Conservation (phyloP, 2,797 vertebrate species). For the Sebastes hubbsi region DNA sequence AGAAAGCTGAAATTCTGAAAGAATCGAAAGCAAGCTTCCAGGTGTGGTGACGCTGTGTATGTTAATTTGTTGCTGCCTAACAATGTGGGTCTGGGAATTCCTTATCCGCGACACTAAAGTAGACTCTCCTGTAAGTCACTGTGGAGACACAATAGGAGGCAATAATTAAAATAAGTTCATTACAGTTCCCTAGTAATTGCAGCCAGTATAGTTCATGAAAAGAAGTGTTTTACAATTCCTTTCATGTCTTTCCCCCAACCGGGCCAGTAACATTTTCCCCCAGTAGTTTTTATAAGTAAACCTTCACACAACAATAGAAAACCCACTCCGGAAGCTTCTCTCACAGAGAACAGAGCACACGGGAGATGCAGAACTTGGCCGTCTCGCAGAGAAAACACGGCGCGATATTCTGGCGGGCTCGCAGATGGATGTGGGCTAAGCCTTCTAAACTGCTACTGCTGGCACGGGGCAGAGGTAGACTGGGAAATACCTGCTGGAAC, state of each 20-base stretch:
- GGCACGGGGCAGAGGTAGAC: slow-evolving; percentile 37
- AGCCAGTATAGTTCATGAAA: slow-evolving; percentile 7
- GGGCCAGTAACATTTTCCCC: slow-evolving; percentile 15
- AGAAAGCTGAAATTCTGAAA: not conserved
- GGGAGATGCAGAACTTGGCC: slow-evolving; percentile 55
- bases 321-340: slow-evolving; percentile 26
- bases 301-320: slow-evolving; percentile 44
- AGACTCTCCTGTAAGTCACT: not conserved
- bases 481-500: slow-evolving; percentile 62
- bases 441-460: slow-evolving; percentile 52
- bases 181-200: slow-evolving; percentile 2
- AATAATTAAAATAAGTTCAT: slow-evolving; percentile 22
- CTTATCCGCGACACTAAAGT: not conserved
- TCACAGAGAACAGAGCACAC: not conserved
- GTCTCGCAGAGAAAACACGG: slow-evolving; percentile 28
- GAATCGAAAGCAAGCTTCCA: not conserved
- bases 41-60: not conserved
- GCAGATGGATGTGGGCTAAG: slow-evolving; percentile 51
- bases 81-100: not conserved
- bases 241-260: slow-evolving; percentile 28
- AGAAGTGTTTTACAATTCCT: slow-evolving; percentile 29
- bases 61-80: not conserved
- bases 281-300: slow-evolving; percentile 31
- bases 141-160: not conserved
- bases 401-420: slow-evolving; percentile 34